Percentiles rank a stretch among this genome's conserved stretches.
Conservation (phyloP, 2,888 invertebrate species). For the Abrostola triplasia region DNA sequence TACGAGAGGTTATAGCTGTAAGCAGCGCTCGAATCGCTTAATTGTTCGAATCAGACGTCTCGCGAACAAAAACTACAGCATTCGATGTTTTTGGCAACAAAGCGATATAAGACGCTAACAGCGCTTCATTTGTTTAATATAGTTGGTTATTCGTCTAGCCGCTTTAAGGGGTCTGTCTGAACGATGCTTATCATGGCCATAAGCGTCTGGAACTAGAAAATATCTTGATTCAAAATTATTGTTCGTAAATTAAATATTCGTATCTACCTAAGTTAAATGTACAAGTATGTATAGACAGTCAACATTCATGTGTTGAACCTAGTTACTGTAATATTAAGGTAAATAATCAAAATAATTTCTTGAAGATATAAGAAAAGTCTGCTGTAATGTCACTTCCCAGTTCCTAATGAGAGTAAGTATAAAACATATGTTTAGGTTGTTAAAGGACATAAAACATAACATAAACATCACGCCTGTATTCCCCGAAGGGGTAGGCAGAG, state of each 20-base stretch:
- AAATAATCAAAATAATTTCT: too few relatives aligned
- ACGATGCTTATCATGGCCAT: background rate
- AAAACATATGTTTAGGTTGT: too few relatives aligned
- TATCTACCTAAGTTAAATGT: too few relatives aligned
- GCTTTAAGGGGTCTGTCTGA: slow-evolving; percentile 25
- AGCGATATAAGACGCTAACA: slow-evolving; percentile 49
- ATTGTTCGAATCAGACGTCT: slow-evolving; percentile 75
- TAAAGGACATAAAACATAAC: too few relatives aligned
- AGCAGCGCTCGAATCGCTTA: slow-evolving; percentile 74
- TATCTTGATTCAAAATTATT: background rate
- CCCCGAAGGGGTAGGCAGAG: too few relatives aligned
- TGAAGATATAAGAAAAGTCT: too few relatives aligned
- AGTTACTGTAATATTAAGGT: too few relatives aligned
- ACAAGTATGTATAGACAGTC: too few relatives aligned
- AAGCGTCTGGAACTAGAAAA: background rate
- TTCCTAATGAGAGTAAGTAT: too few relatives aligned
- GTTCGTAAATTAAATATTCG: background rate
- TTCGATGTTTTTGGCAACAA: slow-evolving; percentile 62
- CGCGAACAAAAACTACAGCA: slow-evolving; percentile 67
- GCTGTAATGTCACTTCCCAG: too few relatives aligned
- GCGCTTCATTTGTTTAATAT: slow-evolving; percentile 51
- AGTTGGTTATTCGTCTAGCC: slow-evolving; percentile 41
- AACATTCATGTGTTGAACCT: too few relatives aligned
- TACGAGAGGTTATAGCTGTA: slow-evolving; percentile 75
- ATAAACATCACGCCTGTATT: too few relatives aligned